Evolutionary conservation across 2,797 vertebrate species (phyloP).

Genomic region (Spea hammondii): DNA sequence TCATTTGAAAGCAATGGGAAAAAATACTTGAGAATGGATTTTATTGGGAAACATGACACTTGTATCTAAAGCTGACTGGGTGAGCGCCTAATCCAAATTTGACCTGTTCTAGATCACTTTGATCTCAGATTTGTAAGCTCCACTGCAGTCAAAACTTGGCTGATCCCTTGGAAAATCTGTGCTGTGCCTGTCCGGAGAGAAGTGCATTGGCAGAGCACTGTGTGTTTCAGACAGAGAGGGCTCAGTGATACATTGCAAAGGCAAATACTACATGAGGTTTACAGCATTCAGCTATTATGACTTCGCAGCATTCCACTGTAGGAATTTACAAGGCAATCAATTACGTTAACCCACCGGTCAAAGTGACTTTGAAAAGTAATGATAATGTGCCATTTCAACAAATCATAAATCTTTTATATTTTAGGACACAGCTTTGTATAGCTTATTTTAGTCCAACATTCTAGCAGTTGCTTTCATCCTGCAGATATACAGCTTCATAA

Average conservation of each 20-base stretch:
- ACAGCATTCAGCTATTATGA: constrained; percentile 22
- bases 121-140: constrained; percentile 37
- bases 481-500: background rate
- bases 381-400: constrained; percentile 38
- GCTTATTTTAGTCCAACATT: constrained; percentile 19
- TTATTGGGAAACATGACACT: background rate
- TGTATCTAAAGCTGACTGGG: background rate
- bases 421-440: constrained; percentile 11
- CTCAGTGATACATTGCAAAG: constrained; percentile 41
- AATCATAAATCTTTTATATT: constrained; percentile 42
- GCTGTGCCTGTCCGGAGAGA: constrained; percentile 14
- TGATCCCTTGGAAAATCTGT: constrained; percentile 30
- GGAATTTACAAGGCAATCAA: constrained; percentile 47
- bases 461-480: constrained; percentile 25
- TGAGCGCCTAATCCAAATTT: constrained; percentile 24
- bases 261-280: constrained; percentile 34
- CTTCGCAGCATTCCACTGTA: constrained; percentile 30
- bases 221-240: constrained; percentile 9
- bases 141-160: constrained; percentile 39
- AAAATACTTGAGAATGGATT: background rate
- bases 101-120: constrained; percentile 42
- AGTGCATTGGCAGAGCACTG: constrained; percentile 5
- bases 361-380: constrained; percentile 39
- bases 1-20: too few relatives aligned
- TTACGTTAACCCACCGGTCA: constrained; percentile 41